Evolutionary conservation across 2,113 vertebrate genomes (phyloP).

Genomic region (Campylomormyrus numenius): DNA sequence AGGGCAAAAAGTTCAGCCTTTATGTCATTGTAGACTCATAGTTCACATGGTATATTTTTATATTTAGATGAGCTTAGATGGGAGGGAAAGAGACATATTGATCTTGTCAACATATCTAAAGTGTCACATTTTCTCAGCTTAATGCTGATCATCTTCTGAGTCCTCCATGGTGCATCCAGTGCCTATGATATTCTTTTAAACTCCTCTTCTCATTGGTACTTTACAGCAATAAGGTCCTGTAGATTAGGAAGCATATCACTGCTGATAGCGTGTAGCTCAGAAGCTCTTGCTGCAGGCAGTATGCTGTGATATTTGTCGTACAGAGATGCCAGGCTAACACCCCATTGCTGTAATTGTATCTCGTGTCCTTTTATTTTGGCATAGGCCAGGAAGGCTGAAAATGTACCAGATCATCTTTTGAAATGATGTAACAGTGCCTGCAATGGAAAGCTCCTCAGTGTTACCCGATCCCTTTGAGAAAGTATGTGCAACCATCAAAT

Average conservation of each 20-base stretch:
- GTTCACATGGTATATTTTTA: background rate
- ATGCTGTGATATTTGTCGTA: background rate
- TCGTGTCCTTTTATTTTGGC: no score
- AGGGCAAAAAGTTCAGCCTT: background rate
- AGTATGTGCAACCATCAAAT: background rate
- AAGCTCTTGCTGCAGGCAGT: background rate
- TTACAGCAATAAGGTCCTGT: background rate
- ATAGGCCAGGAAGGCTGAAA: background rate
- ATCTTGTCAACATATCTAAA: background rate
- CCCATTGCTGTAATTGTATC: background rate
- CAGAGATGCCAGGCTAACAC: background rate
- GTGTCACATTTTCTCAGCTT: background rate
- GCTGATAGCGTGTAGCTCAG: background rate
- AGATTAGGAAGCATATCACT: background rate
- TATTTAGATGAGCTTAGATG: background rate
- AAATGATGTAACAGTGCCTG: background rate
- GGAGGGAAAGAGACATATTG: background rate
- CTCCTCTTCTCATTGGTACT: background rate
- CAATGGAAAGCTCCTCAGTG: background rate
- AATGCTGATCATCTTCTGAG: background rate
- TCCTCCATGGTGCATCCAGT: background rate
- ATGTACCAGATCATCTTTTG: background rate
- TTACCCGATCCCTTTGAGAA: background rate
- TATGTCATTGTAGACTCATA: background rate
- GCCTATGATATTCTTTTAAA: background rate